Evolutionary conservation across 2,888 invertebrate species (phyloP).

Genomic region (Raillietiella orientalis): DNA sequence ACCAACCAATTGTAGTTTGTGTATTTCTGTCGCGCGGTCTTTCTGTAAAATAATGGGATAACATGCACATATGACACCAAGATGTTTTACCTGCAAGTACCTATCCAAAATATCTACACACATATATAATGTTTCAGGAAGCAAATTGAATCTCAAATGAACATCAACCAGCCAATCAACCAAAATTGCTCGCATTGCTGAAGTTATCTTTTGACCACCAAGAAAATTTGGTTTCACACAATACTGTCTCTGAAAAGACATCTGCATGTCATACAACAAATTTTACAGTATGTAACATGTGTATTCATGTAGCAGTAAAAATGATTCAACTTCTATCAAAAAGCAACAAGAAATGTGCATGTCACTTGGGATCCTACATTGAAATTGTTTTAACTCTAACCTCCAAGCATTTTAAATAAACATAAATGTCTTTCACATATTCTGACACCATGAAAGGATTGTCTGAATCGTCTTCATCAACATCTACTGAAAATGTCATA

Average conservation of each 20-base stretch:
- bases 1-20: constrained; percentile 54
- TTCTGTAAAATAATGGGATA: constrained; percentile 15
- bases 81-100: constrained; percentile 32
- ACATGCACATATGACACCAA: background rate
- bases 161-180: constrained; percentile 86
- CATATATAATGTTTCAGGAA: constrained; percentile 62
- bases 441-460: constrained; percentile 47
- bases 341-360: too few species aligned
- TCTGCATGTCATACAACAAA: too few species aligned
- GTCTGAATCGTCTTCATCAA: constrained; percentile 32
- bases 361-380: too few species aligned
- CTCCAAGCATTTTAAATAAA: constrained; percentile 43
- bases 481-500: constrained; percentile 16
- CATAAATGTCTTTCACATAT: constrained; percentile 66
- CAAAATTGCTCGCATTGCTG: constrained; percentile 57
- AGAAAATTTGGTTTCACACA: constrained; percentile 29
- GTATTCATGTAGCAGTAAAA: too few species aligned
- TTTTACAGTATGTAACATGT: too few species aligned
- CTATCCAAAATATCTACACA: constrained; percentile 62
- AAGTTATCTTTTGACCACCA: constrained; percentile 28
- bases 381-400: too few species aligned
- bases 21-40: constrained; percentile 24
- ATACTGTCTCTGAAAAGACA: constrained; percentile 17
- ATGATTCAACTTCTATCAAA: too few species aligned
- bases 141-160: constrained; percentile 46